Conservation (phyloP, 1,140 invertebrate species). For the Antheraea mylitta region DNA sequence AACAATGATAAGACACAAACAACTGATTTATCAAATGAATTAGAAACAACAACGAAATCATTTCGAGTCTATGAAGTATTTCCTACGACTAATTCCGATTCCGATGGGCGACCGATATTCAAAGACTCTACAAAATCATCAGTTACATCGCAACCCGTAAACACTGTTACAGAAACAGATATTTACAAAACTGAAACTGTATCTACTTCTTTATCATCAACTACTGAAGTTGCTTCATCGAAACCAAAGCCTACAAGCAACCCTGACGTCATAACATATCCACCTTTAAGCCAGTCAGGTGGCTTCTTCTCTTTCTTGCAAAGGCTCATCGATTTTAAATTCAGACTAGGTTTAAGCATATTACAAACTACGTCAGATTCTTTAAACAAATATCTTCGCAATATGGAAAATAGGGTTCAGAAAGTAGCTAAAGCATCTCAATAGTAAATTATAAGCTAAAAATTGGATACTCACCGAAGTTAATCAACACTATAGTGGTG, state of each 20-base stretch:
- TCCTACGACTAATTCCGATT: conserved; percentile 30
- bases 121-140: conserved; percentile 34
- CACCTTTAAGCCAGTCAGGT: conserved; percentile 44
- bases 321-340: conserved; percentile 72
- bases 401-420: conserved; percentile 54
- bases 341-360: conserved; percentile 69
- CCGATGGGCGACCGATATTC: conserved; percentile 7
- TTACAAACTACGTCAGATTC: conserved; percentile 70
- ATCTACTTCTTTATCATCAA: conserved; percentile 41
- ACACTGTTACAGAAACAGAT: conserved; percentile 60
- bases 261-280: conserved; percentile 63
- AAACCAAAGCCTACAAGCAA: conserved; percentile 33
- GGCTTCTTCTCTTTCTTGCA: conserved; percentile 70
- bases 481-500: too few species aligned
- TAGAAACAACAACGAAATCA: conserved; percentile 57
- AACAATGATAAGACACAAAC: conserved; percentile 41
- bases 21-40: conserved; percentile 44
- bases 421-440: conserved; percentile 49
- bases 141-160: conserved; percentile 40
- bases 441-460: conserved; percentile 4
- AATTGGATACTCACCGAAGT: conserved; percentile 3
- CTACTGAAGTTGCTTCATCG: conserved; percentile 35
- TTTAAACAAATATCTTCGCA: conserved; percentile 66
- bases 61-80: conserved; percentile 68
- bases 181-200: conserved; percentile 48